A percentile compares a stretch with the other conserved stretches of the same genome.
Evolutionary conservation across 2,797 vertebrate genomes (phyloP).

Genomic region (Eutrigla gurnardus): DNA sequence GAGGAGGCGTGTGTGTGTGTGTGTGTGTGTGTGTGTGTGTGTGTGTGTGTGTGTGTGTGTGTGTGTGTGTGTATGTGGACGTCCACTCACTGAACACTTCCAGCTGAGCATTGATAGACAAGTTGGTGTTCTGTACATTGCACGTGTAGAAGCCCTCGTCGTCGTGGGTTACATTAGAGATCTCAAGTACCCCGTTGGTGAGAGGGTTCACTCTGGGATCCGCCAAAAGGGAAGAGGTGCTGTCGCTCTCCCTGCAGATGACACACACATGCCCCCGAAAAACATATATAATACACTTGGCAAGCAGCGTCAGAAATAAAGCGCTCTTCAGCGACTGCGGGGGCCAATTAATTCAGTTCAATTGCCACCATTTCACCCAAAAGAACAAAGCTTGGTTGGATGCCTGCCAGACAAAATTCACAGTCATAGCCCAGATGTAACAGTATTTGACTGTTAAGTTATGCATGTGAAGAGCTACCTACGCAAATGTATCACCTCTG

Average conservation of each 20-base stretch:
- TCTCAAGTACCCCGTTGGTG: conserved; percentile 86
- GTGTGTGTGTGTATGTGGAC: conserved; percentile 16
- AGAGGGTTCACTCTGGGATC: conserved; percentile 84
- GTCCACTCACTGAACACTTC: conserved; percentile 85
- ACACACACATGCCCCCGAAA: conserved; percentile 27
- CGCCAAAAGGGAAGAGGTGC: conserved; percentile 72
- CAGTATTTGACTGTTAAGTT: conserved; percentile 64
- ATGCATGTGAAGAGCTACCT: conserved; percentile 51
- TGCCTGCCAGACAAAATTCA: conserved; percentile 35
- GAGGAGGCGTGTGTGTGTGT: conserved; percentile 3
- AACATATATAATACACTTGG: conserved; percentile 23
- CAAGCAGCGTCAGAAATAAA: conserved; percentile 3
- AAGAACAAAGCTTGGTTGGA: conserved; percentile 49
- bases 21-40: conserved; percentile 13
- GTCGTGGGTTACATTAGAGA: conserved; percentile 80
- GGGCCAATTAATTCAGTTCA: conserved; percentile 37
- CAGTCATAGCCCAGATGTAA: conserved; percentile 66
- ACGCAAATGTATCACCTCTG: conserved; percentile 33
- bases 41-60: conserved; percentile 16
- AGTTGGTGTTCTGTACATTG: conserved; percentile 81
- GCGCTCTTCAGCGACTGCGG: background rate
- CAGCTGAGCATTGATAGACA: conserved; percentile 84
- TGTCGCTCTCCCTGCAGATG: conserved; percentile 72
- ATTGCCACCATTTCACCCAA: conserved; percentile 17
- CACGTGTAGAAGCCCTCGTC: conserved; percentile 88